Conservation (phyloP, 2,797 vertebrate genomes). For the Balearica regulorum region DNA sequence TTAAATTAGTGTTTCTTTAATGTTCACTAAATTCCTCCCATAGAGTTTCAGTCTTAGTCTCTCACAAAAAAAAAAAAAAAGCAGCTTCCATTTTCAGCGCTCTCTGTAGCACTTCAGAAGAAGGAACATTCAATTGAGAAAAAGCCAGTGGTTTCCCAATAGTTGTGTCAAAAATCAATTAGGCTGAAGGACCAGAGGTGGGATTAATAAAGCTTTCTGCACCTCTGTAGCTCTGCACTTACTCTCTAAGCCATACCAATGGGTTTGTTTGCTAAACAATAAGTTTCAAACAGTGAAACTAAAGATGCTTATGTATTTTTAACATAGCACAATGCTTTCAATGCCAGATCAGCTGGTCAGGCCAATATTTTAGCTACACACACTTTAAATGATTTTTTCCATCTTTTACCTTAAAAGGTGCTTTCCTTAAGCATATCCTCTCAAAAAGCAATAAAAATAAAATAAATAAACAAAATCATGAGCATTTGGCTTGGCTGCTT, state of each 20-base stretch:
- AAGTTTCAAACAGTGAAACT: background rate
- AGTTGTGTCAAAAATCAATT: conserved; percentile 34
- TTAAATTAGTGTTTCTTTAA: conserved; percentile 43
- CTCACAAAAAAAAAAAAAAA: background rate
- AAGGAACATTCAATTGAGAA: background rate
- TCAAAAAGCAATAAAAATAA: background rate
- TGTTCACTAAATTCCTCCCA: conserved; percentile 32
- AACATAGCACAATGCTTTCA: background rate
- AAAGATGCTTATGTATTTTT: background rate
- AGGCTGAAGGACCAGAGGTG: background rate
- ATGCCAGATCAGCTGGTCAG: background rate
- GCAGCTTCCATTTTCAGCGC: background rate
- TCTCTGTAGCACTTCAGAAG: background rate
- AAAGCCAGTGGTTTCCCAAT: conserved; percentile 19
- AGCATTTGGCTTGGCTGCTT: background rate
- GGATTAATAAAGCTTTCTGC: conserved; percentile 9
- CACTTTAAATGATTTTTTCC: background rate
- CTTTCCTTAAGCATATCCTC: background rate
- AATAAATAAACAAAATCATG: background rate
- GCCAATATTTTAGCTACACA: background rate
- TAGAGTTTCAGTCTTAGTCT: background rate
- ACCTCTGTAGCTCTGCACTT: background rate
- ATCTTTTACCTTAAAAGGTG: background rate
- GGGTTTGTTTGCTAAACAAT: background rate
- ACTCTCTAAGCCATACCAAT: background rate